Evolutionary conservation across 2,113 vertebrate species (phyloP), one percentile per base, ranked within the genome.

Genomic region (Oenanthe oenanthe): DNA sequence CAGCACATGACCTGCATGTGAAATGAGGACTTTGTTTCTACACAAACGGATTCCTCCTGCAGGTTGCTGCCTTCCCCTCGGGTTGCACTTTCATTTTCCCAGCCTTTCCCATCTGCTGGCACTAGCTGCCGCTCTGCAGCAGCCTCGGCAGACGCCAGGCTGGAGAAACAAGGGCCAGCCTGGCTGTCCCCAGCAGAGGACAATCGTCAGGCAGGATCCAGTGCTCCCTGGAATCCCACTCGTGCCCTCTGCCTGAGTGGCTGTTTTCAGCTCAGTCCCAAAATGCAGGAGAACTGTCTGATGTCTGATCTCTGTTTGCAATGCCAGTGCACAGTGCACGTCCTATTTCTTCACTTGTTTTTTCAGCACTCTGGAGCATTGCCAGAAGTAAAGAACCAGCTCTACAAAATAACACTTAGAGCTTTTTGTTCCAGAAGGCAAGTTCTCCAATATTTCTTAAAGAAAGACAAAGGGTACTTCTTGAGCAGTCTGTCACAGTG

Each of bases 291-390:
- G 58, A 57, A 24, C n/a, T 4, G 14, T 4, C 15, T 2, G 2
- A 5, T 38, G 34, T 63, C 60, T 36, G 28, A 25, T 16, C 28
- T 40, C 2, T 42, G 38, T 50, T 68, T 70, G 56, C 63, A 83
- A 3, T 47, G 66, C 50, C 5, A 0, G 9, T 21, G 66, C 43
- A 36, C 53, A 28, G 32, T 3, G 2, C 60, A 5, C 2, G 0
- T 38, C 47, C 47, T 80, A 16, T 32, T 65, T 86, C 40, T 73
- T 71, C n/a, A 7, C 21, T 78, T 36, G 8, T 11, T n/a, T 53
- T 80, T 67, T 67, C 32, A 87, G 61, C 19, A 12, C 67, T 50
- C 29, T 17, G 63, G 45, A 88, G 67, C 9, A 43, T 12, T 2
- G 15, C 79, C 66, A 80, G 45, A 58, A 61, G 31, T 16, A 51